phyloP scores from a whole-genome alignment of 2,113 vertebrate genomes.

The Rhinopomastus cyanomelas region DNA sequence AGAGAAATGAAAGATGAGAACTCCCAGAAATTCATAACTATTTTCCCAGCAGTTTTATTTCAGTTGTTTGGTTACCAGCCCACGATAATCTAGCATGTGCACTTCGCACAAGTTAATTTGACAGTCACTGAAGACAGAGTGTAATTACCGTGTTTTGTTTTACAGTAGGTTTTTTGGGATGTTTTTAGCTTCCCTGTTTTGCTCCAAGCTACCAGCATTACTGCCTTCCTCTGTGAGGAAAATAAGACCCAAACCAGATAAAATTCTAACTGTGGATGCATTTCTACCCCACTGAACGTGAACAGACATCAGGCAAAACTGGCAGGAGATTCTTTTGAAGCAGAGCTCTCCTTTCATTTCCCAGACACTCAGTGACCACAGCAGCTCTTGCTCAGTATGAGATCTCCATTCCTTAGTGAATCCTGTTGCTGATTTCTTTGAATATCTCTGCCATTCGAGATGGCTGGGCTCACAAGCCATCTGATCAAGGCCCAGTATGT shows the following conservation, averaged over 20 bases:
- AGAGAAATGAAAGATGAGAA: neutral
- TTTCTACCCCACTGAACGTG: neutral
- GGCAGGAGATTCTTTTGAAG: neutral
- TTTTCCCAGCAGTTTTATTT: neutral
- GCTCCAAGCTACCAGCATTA: neutral
- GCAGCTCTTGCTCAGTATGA: neutral
- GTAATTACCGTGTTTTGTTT: neutral
- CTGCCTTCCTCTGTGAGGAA: neutral
- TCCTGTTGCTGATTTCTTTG: neutral
- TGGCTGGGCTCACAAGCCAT: neutral
- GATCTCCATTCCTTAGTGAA: neutral
- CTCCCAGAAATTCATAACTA: neutral
- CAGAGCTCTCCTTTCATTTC: neutral
- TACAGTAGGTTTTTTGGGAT: neutral
- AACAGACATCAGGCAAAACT: neutral
- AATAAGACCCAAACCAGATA: neutral
- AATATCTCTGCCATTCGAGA: neutral
- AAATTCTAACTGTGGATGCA: neutral
- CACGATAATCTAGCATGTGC: neutral
- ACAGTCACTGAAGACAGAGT: neutral
- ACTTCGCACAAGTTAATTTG: neutral
- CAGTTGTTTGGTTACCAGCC: neutral
- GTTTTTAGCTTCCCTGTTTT: neutral
- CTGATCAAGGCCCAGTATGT: neutral
- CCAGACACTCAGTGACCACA: neutral